Evolutionary conservation across 2,888 invertebrate genomes (phyloP).

Genomic region (Dione juno): DNA sequence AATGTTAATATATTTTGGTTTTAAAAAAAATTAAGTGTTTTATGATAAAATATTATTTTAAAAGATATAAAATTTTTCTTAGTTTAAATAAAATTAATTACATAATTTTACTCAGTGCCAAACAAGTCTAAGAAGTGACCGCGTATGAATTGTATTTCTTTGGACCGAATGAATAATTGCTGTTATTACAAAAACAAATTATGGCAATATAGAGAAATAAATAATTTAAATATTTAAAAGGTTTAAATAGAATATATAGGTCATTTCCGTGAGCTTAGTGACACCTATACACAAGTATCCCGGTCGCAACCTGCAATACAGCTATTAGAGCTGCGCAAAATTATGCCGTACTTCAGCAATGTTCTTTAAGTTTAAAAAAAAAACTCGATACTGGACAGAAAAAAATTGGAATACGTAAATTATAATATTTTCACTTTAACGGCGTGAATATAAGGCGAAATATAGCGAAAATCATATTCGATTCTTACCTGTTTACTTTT

Average conservation of each 20-base stretch:
- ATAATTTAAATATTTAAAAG: slow-evolving; percentile 29
- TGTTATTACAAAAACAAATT: background rate
- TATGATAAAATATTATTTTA: too few relatives aligned
- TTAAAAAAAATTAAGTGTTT: too few relatives aligned
- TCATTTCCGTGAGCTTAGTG: slow-evolving; percentile 72
- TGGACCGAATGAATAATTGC: background rate
- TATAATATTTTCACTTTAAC: background rate
- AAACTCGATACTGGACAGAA: background rate
- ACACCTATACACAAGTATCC: slow-evolving; percentile 64
- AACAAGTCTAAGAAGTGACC: background rate
- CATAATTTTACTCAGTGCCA: background rate
- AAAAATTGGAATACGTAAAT: background rate
- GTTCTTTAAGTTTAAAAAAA: background rate
- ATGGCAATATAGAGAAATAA: background rate
- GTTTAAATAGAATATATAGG: slow-evolving; percentile 65
- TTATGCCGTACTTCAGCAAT: slow-evolving; percentile 48
- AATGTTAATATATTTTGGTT: too few relatives aligned
- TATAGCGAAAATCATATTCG: slow-evolving; percentile 52
- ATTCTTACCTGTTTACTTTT: slow-evolving; percentile 83
- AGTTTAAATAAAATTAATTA: too few relatives aligned
- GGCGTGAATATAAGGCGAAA: slow-evolving; percentile 42
- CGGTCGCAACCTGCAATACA: slow-evolving; percentile 53
- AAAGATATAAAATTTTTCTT: too few relatives aligned
- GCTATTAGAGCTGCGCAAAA: slow-evolving; percentile 67
- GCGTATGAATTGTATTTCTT: background rate